phyloP scores from a whole-genome alignment of 2,888 invertebrate genomes.

The Trichogramma evanescens region DNA sequence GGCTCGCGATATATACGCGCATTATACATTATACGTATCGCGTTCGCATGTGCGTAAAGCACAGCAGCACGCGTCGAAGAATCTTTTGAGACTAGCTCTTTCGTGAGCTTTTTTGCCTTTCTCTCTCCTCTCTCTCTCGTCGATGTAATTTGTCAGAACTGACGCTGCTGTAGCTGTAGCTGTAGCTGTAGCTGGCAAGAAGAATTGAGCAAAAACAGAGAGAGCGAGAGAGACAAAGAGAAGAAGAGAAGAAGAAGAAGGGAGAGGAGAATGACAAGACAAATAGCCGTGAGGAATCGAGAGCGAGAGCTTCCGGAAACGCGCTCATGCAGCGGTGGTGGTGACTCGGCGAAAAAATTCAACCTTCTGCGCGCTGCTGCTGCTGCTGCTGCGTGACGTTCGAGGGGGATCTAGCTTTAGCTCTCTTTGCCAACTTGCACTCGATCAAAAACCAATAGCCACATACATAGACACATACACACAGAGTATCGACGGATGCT shows the following conservation, averaged over 20 bases:
- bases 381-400: no score
- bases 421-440: no score
- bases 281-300: not conserved
- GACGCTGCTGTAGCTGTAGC: no score
- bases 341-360: no score
- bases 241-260: not conserved
- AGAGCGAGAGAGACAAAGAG: not conserved
- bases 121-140: constrained; percentile 11
- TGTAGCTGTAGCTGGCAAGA: no score
- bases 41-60: constrained; percentile 23
- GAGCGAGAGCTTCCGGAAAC: not conserved
- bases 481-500: no score
- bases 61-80: not conserved
- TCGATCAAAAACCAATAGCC: no score
- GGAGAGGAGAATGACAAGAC: constrained; percentile 4
- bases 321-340: not conserved
- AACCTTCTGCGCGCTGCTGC: no score
- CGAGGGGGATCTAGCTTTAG: no score
- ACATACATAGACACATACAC: no score
- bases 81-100: no score
- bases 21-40: constrained; percentile 8
- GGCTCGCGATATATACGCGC: constrained; percentile 23
- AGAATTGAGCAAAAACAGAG: not conserved
- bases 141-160: no score
- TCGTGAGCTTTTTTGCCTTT: not conserved